Evolutionary conservation across 1,140 invertebrate species (phyloP).

Genomic region (Laupala kohalensis): DNA sequence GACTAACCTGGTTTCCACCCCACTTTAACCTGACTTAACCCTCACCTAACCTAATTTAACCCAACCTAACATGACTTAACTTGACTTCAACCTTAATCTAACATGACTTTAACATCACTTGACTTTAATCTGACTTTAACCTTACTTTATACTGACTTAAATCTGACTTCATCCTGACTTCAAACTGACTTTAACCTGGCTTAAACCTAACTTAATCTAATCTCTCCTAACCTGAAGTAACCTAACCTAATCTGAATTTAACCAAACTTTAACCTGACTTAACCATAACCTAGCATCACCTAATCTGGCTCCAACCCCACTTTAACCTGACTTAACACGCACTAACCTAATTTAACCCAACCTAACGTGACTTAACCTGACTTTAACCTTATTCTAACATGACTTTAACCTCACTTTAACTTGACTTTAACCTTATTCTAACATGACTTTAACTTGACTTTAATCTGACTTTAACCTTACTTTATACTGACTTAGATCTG

Average conservation of each 20-base stretch:
- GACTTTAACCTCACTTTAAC: slow-evolving; percentile 6
- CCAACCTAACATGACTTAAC: slow-evolving; percentile 1
- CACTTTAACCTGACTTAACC: slow-evolving; percentile 7
- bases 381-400: slow-evolving; percentile 1
- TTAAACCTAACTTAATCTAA: neutral
- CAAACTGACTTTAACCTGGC: neutral
- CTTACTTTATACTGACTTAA: too few species aligned
- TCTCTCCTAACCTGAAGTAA: too few species aligned
- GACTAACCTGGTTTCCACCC: slow-evolving; percentile 6
- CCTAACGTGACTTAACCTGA: neutral
- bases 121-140: too few species aligned
- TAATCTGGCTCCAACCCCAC: neutral
- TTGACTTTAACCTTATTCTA: too few species aligned
- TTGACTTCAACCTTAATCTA: neutral
- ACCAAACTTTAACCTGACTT: too few species aligned
- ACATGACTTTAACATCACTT: too few species aligned
- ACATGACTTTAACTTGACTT: too few species aligned
- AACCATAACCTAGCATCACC: too few species aligned
- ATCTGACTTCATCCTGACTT: too few species aligned
- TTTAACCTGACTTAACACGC: neutral
- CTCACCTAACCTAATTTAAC: slow-evolving; percentile 11
- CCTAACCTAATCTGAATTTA: too few species aligned
- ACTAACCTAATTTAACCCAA: neutral
- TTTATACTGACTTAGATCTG: too few species aligned
- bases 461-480: too few species aligned